A percentile compares a stretch with the other conserved stretches of the same genome.
Conservation (phyloP, 1,140 invertebrate genomes). For the Armadillidium nasatum region DNA sequence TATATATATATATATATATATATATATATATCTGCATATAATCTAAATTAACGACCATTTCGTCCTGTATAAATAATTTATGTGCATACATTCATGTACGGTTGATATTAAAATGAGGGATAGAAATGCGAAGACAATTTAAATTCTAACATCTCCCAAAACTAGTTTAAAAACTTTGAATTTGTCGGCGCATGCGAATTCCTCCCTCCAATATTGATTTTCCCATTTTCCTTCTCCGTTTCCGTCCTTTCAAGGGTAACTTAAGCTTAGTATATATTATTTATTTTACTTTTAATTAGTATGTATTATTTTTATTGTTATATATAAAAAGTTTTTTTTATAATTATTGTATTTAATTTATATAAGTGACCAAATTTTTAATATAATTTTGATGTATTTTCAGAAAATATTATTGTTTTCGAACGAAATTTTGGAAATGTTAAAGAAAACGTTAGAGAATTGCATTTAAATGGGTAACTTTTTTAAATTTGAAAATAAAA, state of each 20-base stretch:
- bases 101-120: background rate
- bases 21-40: background rate
- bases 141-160: conserved; percentile 5
- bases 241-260: background rate
- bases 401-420: too few relatives aligned
- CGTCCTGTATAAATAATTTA: background rate
- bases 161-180: background rate
- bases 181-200: background rate
- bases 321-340: too few relatives aligned
- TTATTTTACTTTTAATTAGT: too few relatives aligned
- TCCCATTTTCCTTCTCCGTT: background rate
- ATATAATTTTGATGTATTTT: too few relatives aligned
- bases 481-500: background rate
- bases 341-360: too few relatives aligned
- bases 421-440: background rate
- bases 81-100: background rate
- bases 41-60: conserved; percentile 3
- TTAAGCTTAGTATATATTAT: background rate
- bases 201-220: background rate
- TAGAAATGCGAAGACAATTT: background rate
- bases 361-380: too few relatives aligned
- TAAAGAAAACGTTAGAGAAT: background rate
- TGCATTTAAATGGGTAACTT: background rate
- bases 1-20: conserved; percentile 15
- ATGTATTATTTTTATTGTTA: too few relatives aligned